These are phyloP conservation scores for Cirrhinus mrigala DNA, from an alignment of 2,797 vertebrate genomes.

Conservation along the genomic window DNA sequence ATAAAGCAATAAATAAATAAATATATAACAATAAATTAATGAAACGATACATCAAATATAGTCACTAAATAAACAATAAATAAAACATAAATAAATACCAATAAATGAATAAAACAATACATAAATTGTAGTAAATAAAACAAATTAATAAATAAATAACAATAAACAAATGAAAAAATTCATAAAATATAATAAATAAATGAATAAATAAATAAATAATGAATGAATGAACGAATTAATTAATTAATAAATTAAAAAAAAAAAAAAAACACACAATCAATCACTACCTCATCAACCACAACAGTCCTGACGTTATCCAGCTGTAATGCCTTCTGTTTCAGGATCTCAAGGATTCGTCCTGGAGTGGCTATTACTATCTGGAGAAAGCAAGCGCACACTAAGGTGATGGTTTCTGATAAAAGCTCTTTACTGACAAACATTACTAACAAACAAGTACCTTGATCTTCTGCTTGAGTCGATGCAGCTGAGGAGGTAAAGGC, in stretches of 20 bases:
- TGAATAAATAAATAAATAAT: too few species aligned
- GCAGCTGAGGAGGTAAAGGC: constrained; percentile 91
- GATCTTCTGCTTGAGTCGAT: constrained; percentile 89
- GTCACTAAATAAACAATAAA: too few species aligned
- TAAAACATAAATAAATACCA: too few species aligned
- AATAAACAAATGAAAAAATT: too few species aligned
- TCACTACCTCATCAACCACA: constrained; percentile 91
- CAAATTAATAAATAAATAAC: too few species aligned
- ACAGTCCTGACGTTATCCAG: constrained; percentile 83
- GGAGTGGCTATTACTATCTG: constrained; percentile 95
- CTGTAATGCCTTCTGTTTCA: constrained; percentile 88
- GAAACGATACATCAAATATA: neutral
- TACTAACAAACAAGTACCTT: constrained; percentile 81
- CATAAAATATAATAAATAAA: too few species aligned
- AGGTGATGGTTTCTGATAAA: neutral
- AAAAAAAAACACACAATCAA: too few species aligned
- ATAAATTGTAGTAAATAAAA: too few species aligned
- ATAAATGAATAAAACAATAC: too few species aligned
- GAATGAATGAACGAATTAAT: neutral
- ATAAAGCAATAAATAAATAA: neutral
- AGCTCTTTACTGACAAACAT: neutral
- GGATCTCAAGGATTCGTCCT: constrained; percentile 91
- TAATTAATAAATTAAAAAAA: neutral
- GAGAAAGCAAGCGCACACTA: constrained; percentile 4
- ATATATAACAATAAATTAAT: too few species aligned